These are phyloP conservation scores for Chaunax sp. DNA, from an alignment of 2,797 vertebrate species.

Conservation along the genomic window DNA sequence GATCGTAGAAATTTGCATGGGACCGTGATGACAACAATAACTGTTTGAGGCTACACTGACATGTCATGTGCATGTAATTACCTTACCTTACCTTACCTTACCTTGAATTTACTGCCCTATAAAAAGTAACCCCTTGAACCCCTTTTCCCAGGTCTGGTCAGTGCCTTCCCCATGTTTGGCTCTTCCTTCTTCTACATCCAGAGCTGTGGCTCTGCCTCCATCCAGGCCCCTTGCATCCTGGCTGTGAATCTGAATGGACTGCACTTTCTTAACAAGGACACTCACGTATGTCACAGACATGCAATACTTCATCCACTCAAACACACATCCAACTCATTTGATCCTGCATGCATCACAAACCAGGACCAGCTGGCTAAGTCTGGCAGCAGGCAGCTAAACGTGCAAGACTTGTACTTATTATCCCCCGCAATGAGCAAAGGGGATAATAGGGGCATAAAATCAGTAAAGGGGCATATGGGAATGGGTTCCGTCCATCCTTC, in stretches of 20 bases:
- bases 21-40: background rate
- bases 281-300: slow-evolving; percentile 85
- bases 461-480: too few species aligned
- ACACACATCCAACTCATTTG: background rate
- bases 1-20: background rate
- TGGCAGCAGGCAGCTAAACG: background rate
- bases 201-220: slow-evolving; percentile 89
- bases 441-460: too few species aligned
- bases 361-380: background rate
- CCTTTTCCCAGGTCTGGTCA: slow-evolving; percentile 88
- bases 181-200: slow-evolving; percentile 98
- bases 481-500: too few species aligned
- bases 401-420: background rate
- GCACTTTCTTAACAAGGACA: slow-evolving; percentile 94
- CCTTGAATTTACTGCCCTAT: background rate
- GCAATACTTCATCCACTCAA: background rate
- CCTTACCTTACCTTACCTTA: background rate
- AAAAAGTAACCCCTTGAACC: background rate
- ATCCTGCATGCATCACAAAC: background rate
- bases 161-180: slow-evolving; percentile 94
- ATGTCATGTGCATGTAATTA: background rate
- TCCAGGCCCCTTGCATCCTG: slow-evolving; percentile 92
- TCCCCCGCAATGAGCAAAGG: too few species aligned
- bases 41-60: background rate
- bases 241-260: slow-evolving; percentile 95